A percentile compares a stretch with the other conserved stretches of the same genome.
Conservation (phyloP, 2,888 invertebrate genomes). For the Drosophila niveifrons region DNA sequence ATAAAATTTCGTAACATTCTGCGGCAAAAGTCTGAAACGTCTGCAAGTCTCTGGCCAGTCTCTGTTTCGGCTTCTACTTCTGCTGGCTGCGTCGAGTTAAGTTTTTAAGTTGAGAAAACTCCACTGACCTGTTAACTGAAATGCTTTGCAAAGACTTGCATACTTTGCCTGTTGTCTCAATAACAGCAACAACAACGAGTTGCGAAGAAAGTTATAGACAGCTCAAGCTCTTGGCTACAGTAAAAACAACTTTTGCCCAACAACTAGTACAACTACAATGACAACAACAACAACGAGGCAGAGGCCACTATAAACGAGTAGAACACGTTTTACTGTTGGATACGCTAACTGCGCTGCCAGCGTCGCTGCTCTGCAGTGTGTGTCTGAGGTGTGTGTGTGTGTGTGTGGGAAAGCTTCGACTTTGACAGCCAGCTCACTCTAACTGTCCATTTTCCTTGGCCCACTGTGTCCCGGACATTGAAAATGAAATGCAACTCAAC, state of each 20-base stretch:
- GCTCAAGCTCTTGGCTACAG: slow-evolving; percentile 70
- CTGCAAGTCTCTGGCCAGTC: slow-evolving; percentile 44
- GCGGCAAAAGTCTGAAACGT: slow-evolving; percentile 68
- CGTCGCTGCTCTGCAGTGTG: slow-evolving; percentile 19
- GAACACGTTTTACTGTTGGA: slow-evolving; percentile 79
- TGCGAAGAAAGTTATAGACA: slow-evolving; percentile 77
- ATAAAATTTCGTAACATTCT: slow-evolving; percentile 81
- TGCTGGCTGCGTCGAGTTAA: slow-evolving; percentile 49
- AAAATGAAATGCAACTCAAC: slow-evolving; percentile 73
- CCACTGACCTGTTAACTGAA: slow-evolving; percentile 80
- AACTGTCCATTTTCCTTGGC: slow-evolving; percentile 66
- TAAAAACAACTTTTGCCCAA: slow-evolving; percentile 81
- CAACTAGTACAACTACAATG: slow-evolving; percentile 58
- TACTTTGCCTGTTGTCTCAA: slow-evolving; percentile 67
- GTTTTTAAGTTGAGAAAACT: slow-evolving; percentile 80
- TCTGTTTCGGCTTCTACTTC: neutral
- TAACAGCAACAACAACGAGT: slow-evolving; percentile 58
- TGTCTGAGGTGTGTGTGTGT: slow-evolving; percentile 26
- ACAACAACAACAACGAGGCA: slow-evolving; percentile 22
- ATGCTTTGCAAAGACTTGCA: slow-evolving; percentile 71
- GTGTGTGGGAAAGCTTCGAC: slow-evolving; percentile 72
- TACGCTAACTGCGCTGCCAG: slow-evolving; percentile 47
- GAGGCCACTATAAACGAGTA: slow-evolving; percentile 64
- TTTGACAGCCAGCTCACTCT: slow-evolving; percentile 42
- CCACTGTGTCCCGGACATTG: slow-evolving; percentile 73